Conservation (phyloP, 1,140 invertebrate species). For the Hetaerina americana region DNA sequence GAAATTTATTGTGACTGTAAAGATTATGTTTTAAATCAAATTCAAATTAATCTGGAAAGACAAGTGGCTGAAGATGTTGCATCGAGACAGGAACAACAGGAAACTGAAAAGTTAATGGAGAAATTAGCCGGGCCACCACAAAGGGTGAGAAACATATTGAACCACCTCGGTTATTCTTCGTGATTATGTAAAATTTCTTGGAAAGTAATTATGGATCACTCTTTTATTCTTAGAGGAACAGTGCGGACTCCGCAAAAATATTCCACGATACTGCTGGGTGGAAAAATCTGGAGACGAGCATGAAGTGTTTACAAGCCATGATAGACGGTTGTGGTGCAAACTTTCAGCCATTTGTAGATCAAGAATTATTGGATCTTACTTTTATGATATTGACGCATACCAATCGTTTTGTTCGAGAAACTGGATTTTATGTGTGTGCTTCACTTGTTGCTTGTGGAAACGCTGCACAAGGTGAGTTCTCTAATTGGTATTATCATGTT, state of each 20-base stretch:
- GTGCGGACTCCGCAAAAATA: slow-evolving; percentile 29
- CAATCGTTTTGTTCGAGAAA: slow-evolving; percentile 42
- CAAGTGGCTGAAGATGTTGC: slow-evolving; percentile 23
- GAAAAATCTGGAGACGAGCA: slow-evolving; percentile 41
- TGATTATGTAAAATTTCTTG: background rate
- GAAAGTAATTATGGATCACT: slow-evolving; percentile 12
- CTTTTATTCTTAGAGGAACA: slow-evolving; percentile 22
- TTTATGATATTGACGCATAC: slow-evolving; percentile 34
- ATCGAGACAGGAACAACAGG: slow-evolving; percentile 19
- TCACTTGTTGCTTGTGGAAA: slow-evolving; percentile 33
- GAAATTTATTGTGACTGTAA: slow-evolving; percentile 26
- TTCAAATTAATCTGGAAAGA: slow-evolving; percentile 31
- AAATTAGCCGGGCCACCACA: slow-evolving; percentile 19
- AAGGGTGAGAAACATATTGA: slow-evolving; percentile 12
- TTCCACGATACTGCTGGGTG: slow-evolving; percentile 43
- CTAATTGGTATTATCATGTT: background rate
- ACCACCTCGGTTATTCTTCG: background rate
- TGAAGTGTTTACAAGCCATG: slow-evolving; percentile 39
- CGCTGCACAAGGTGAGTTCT: slow-evolving; percentile 8
- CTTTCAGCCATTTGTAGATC: slow-evolving; percentile 31
- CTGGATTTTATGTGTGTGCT: slow-evolving; percentile 37
- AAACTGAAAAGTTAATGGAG: slow-evolving; percentile 22
- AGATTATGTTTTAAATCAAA: slow-evolving; percentile 26
- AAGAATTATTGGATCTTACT: slow-evolving; percentile 35
- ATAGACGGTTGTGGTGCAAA: slow-evolving; percentile 33